These are phyloP conservation scores for Meteorus colon DNA, from an alignment of 2,888 invertebrate species.

Conservation along the genomic window DNA sequence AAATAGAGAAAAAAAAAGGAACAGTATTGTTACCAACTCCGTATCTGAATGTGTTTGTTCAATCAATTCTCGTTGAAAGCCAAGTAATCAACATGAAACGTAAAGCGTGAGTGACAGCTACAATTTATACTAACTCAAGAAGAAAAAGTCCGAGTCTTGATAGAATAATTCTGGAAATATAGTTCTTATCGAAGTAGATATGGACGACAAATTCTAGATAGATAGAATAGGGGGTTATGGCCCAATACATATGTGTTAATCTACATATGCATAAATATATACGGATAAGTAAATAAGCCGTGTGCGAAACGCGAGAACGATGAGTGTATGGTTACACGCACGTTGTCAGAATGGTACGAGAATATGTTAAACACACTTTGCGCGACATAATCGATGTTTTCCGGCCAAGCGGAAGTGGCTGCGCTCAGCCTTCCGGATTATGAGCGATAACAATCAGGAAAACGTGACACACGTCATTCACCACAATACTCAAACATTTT, in stretches of 20 bases:
- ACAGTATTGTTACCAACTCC: no score
- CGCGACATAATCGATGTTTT: conserved; percentile 50
- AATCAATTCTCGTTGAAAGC: background rate
- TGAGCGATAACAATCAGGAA: conserved; percentile 47
- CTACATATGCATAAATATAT: background rate
- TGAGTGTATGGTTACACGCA: conserved; percentile 48
- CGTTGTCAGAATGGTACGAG: conserved; percentile 42
- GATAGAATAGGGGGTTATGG: no score
- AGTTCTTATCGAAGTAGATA: no score
- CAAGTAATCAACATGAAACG: conserved; percentile 42
- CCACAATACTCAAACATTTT: background rate
- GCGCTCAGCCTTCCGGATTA: conserved; percentile 52
- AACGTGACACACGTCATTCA: conserved; percentile 15
- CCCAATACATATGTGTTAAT: background rate
- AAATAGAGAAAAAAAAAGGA: no score
- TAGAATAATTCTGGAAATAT: no score
- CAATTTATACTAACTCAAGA: background rate
- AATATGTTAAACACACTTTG: conserved; percentile 49
- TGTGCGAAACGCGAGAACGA: conserved; percentile 51
- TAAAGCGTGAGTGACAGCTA: conserved; percentile 48
- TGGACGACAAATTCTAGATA: no score
- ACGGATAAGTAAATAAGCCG: conserved; percentile 41
- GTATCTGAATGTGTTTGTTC: background rate
- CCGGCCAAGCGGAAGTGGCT: conserved; percentile 51
- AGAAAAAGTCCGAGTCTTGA: no score